phyloP scores from a whole-genome alignment of 1,140 invertebrate species.

The Latrodectus geometricus region DNA sequence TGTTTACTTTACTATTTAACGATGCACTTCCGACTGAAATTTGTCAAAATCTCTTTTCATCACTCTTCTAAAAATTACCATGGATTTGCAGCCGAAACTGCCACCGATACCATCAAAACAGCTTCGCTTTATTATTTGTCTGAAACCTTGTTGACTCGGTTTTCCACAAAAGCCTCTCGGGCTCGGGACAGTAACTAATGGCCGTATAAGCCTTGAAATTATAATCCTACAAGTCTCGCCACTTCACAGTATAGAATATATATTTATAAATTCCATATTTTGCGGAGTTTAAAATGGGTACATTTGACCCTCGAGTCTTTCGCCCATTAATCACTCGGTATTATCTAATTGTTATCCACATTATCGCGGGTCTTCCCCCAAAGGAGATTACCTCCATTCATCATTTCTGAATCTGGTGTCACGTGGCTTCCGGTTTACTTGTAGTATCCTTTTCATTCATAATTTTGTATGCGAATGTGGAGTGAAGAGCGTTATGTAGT shows the following conservation, averaged over 20 bases:
- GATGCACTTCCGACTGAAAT: not conserved
- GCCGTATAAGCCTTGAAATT: not conserved
- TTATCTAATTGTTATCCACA: slow-evolving; percentile 49
- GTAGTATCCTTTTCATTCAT: slow-evolving; percentile 15
- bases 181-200: slow-evolving; percentile 25
- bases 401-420: slow-evolving; percentile 11
- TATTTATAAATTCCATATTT: slow-evolving; percentile 39
- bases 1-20: not conserved
- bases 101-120: not conserved
- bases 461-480: not conserved
- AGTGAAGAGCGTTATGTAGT: not conserved
- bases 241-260: not conserved
- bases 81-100: not conserved
- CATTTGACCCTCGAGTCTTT: not conserved
- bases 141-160: not conserved
- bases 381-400: slow-evolving; percentile 42
- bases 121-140: not conserved
- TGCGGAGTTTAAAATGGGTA: slow-evolving; percentile 22
- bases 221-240: slow-evolving; percentile 19
- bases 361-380: slow-evolving; percentile 7
- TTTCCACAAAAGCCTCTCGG: slow-evolving; percentile 5
- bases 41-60: not conserved
- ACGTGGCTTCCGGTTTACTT: slow-evolving; percentile 32
- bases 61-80: not conserved
- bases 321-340: slow-evolving; percentile 35